Percentiles rank a stretch among this genome's conserved stretches.
phyloP scores from a whole-genome alignment of 2,113 vertebrate genomes.

The Phaethon lepturus region DNA sequence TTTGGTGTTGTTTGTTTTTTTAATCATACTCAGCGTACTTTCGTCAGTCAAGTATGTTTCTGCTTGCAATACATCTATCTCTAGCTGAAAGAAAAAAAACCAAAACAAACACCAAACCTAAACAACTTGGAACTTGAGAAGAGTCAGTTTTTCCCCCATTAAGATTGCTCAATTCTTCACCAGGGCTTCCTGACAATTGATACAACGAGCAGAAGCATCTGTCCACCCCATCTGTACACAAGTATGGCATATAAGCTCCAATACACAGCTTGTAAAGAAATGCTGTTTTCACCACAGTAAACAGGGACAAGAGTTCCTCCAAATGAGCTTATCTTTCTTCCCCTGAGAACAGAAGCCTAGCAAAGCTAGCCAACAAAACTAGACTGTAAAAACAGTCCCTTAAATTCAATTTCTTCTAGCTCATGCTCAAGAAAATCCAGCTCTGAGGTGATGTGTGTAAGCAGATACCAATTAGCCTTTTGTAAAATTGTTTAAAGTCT shows the following conservation, averaged over 20 bases:
- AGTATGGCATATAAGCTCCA: not conserved
- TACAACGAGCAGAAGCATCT: not conserved
- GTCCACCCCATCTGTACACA: not conserved
- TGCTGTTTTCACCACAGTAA: not conserved
- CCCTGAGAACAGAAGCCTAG: not conserved
- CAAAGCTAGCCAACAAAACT: constrained; percentile 13
- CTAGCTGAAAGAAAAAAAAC: not conserved
- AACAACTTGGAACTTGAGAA: not conserved
- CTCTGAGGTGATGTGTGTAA: not conserved
- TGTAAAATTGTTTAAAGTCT: not conserved
- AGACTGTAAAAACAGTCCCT: constrained; percentile 1
- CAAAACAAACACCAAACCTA: not conserved
- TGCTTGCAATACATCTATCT: not conserved
- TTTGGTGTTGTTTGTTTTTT: too few species aligned
- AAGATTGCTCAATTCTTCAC: not conserved
- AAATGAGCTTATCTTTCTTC: constrained; percentile 14
- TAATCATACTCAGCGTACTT: not conserved
- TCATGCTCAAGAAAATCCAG: not conserved
- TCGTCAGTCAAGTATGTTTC: not conserved
- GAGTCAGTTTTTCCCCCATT: not conserved
- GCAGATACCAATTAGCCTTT: not conserved
- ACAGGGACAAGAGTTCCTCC: not conserved
- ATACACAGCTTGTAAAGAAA: not conserved
- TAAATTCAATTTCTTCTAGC: not conserved
- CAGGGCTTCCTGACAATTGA: not conserved